phyloP scores from a whole-genome alignment of 2,888 invertebrate species.

The Andrena bicolor region DNA sequence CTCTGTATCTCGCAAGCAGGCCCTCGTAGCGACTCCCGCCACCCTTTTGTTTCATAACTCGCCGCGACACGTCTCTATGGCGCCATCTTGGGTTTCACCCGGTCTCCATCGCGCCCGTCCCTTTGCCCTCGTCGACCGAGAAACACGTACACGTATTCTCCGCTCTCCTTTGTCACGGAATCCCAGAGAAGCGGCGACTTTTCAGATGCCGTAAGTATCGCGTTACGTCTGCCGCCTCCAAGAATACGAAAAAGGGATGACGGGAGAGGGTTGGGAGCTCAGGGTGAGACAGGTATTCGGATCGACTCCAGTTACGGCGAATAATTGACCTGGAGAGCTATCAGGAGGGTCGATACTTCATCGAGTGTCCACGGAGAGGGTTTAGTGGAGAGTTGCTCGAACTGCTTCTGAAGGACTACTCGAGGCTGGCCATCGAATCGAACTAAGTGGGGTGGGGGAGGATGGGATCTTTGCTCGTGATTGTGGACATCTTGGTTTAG shows the following conservation, averaged over 20 bases:
- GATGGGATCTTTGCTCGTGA: background rate
- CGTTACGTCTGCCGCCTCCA: slow-evolving; percentile 69
- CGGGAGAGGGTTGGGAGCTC: background rate
- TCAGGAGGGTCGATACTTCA: slow-evolving; percentile 52
- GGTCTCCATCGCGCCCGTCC: slow-evolving; percentile 1
- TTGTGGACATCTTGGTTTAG: background rate
- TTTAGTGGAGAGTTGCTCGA: slow-evolving; percentile 53
- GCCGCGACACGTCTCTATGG: slow-evolving; percentile 73
- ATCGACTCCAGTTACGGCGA: slow-evolving; percentile 37
- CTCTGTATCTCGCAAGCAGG: slow-evolving; percentile 9
- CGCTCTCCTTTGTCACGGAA: slow-evolving; percentile 49
- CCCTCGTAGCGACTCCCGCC: slow-evolving; percentile 28
- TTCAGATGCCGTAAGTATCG: slow-evolving; percentile 64
- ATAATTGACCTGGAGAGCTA: slow-evolving; percentile 56
- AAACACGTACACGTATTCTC: slow-evolving; percentile 25
- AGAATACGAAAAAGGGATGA: slow-evolving; percentile 12
- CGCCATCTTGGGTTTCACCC: slow-evolving; percentile 75
- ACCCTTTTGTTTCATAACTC: slow-evolving; percentile 78
- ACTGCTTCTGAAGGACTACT: slow-evolving; percentile 59
- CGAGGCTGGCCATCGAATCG: slow-evolving; percentile 24
- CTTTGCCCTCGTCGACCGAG: slow-evolving; percentile 5
- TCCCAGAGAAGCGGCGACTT: slow-evolving; percentile 50
- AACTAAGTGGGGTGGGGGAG: background rate
- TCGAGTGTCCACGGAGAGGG: slow-evolving; percentile 56
- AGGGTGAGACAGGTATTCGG: slow-evolving; percentile 21